Conservation (phyloP, 2,113 vertebrate species). For the Gymnogyps californianus region DNA sequence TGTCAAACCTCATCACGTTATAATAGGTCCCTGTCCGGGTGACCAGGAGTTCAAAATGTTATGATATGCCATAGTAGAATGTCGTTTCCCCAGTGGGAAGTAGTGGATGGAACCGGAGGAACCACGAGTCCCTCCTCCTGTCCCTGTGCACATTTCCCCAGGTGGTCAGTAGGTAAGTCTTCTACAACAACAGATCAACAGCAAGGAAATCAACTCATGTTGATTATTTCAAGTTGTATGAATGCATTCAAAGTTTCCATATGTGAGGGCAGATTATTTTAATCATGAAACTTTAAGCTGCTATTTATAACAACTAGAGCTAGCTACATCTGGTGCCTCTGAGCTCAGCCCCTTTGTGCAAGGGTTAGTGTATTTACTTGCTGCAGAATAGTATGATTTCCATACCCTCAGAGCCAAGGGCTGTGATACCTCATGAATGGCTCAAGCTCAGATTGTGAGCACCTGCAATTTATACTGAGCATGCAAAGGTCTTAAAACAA, state of each 20-base stretch:
- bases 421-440: not conserved
- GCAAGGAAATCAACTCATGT: not conserved
- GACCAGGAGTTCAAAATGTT: not conserved
- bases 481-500: not conserved
- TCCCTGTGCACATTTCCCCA: not conserved
- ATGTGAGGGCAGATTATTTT: slow-evolving; percentile 1
- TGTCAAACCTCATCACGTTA: not conserved
- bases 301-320: not conserved
- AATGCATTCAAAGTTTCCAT: not conserved
- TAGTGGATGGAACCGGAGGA: not conserved
- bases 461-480: not conserved
- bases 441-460: not conserved
- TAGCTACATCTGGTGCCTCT: not conserved
- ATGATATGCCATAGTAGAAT: not conserved
- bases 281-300: not conserved
- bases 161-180: not conserved
- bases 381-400: not conserved
- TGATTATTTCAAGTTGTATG: not conserved
- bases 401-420: not conserved
- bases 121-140: not conserved
- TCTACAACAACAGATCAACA: not conserved
- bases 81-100: accelerated
- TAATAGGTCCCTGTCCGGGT: not conserved
- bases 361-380: not conserved
- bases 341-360: not conserved